Evolutionary conservation across 1,140 invertebrate species (phyloP), one percentile per base, ranked within the genome.

Genomic region (Muscidifurax raptorellus): DNA sequence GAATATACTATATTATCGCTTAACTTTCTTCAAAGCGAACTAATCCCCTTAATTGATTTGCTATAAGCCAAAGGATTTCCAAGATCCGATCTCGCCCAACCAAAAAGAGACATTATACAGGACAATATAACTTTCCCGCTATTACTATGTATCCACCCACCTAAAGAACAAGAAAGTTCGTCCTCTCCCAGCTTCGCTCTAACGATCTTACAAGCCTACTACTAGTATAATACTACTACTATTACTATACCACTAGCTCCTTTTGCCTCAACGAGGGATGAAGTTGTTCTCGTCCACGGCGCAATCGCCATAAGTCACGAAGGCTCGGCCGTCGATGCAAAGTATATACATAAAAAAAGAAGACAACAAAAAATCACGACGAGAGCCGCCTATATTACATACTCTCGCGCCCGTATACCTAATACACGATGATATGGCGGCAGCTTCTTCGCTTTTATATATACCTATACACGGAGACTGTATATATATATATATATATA

Each of bases 261-360:
- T 52, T 52, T 52, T 10, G 22, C 2, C 52, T 22, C 27, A 64
- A 80, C 30, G 32, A 47, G 78, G 78, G 83, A 85, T 85, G 83
- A 85, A 85, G 83, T 80, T 85, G 83, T 85, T 74, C n/a, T 15
- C 10, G 67, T 12, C 25, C n/a, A 18, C 40, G 22, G 28, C 15
- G 52, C 78, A 28, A 74, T 75, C 15, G 77, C 77, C 83, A 84
- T 84, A 84, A 85, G 83, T 85, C 83, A 85, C 83, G 83, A 74
- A 25, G 30, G 40, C n/a, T 59, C 22, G n/a, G 27, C 27, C 69
- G n/a, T n/a, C 71, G 59, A 77, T 71, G 82, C 36, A 67, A 77
- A 83, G 77, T 36, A 69, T 30, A 30, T 74, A 83, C 7, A 27
- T 22, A 67, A 71, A 30, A 52, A 67, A 78, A 52, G 18, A 18